phyloP scores from a whole-genome alignment of 1,140 invertebrate species.

The Lutraria rhynchaena region DNA sequence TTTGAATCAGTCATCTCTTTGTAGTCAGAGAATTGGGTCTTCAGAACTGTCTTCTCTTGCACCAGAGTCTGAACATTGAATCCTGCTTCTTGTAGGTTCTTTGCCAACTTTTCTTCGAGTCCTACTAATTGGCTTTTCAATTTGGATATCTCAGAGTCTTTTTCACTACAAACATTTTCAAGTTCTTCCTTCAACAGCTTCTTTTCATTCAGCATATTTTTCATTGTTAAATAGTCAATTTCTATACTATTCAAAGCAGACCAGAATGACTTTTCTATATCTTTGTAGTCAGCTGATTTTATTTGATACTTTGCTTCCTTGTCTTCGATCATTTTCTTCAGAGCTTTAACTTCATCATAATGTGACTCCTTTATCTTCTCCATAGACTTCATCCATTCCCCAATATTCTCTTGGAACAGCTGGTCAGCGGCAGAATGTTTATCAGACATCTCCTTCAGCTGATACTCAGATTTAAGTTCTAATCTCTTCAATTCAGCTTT shows the following conservation, averaged over 20 bases:
- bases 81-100: not conserved
- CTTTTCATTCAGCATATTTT: slow-evolving; percentile 29
- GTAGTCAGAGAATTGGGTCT: not conserved
- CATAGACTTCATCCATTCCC: not conserved
- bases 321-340: slow-evolving; percentile 4
- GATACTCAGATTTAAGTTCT: not conserved
- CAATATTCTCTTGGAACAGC: not conserved
- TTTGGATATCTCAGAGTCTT: not conserved
- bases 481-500: not conserved
- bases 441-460: slow-evolving; percentile 7
- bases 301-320: not conserved
- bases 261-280: slow-evolving; percentile 23
- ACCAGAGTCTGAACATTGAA: not conserved
- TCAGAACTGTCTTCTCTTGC: not conserved
- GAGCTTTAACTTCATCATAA: not conserved
- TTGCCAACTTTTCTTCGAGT: not conserved
- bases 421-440: not conserved
- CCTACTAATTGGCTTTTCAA: slow-evolving; percentile 1
- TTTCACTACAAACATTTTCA: slow-evolving; percentile 6
- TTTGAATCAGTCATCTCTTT: not conserved
- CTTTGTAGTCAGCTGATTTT: slow-evolving; percentile 36
- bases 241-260: slow-evolving; percentile 14
- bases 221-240: slow-evolving; percentile 36
- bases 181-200: slow-evolving; percentile 3
- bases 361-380: not conserved